These are phyloP conservation scores for Tokudaia muenninki DNA, from an alignment of 2,797 vertebrate species.

Conservation along the genomic window DNA sequence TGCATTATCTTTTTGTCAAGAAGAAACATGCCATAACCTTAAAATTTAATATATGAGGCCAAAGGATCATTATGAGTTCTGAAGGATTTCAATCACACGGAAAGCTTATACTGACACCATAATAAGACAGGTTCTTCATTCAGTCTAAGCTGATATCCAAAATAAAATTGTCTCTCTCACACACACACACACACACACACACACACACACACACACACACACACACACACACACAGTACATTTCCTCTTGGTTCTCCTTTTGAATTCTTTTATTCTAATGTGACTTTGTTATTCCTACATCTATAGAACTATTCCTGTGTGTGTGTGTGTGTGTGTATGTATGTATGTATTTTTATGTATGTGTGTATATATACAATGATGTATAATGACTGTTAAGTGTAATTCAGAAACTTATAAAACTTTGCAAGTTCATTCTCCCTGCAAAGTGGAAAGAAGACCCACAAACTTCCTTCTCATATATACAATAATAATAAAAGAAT, in stretches of 20 bases:
- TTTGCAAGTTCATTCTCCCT: not conserved
- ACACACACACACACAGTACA: too few species aligned
- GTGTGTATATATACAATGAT: not conserved
- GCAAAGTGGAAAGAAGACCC: not conserved
- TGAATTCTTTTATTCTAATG: not conserved
- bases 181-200: too few species aligned
- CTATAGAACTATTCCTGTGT: not conserved
- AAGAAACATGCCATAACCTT: not conserved
- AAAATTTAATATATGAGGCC: not conserved
- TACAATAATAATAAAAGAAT: not conserved
- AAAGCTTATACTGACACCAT: not conserved
- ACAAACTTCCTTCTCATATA: not conserved
- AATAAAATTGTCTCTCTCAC: not conserved
- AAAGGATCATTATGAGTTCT: not conserved
- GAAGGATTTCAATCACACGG: not conserved
- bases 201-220: too few species aligned
- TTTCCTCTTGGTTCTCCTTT: not conserved
- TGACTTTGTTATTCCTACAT: not conserved
- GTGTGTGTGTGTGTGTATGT: too few species aligned
- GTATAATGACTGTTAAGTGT: not conserved
- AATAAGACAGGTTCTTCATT: not conserved
- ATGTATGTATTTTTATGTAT: too few species aligned
- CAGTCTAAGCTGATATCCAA: not conserved
- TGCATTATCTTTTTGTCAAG: not conserved
- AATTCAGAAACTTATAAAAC: not conserved